A percentile compares a stretch with the other conserved stretches of the same genome.
These are phyloP conservation scores for Brenthis daphne DNA, from an alignment of 2,888 invertebrate species.

Conservation along the genomic window DNA sequence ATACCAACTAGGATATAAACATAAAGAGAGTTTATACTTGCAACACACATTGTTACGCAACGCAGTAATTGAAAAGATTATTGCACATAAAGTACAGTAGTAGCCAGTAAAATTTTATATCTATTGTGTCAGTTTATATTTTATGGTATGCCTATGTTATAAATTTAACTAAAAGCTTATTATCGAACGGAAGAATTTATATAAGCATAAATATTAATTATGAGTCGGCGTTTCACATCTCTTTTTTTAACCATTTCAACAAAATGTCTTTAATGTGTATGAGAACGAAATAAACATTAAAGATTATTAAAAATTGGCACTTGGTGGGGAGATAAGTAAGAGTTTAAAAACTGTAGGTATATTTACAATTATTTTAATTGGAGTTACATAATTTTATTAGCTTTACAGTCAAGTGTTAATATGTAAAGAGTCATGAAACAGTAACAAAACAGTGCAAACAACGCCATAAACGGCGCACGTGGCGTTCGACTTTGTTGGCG, in stretches of 20 bases:
- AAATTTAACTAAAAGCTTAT: slow-evolving; percentile 6
- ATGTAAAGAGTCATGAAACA: slow-evolving; percentile 39
- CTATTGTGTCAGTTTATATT: slow-evolving; percentile 8
- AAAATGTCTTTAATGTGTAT: slow-evolving; percentile 6
- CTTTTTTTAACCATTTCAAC: not conserved
- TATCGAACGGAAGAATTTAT: not conserved
- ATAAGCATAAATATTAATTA: not conserved
- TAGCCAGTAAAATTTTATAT: slow-evolving; percentile 21
- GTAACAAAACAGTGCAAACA: slow-evolving; percentile 39
- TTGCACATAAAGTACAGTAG: slow-evolving; percentile 27
- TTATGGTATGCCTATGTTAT: slow-evolving; percentile 1
- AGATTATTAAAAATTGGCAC: slow-evolving; percentile 3
- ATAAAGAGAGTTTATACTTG: slow-evolving; percentile 24
- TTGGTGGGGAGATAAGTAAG: slow-evolving; percentile 18
- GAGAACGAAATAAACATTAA: slow-evolving; percentile 14
- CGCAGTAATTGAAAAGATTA: slow-evolving; percentile 24
- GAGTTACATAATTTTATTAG: slow-evolving; percentile 21
- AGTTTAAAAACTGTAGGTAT: not conserved
- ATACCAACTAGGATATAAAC: slow-evolving; percentile 4
- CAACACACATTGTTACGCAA: slow-evolving; percentile 27
- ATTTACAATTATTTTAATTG: too few species aligned
- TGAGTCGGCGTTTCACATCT: slow-evolving; percentile 1
- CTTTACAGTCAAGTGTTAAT: slow-evolving; percentile 33
- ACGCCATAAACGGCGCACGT: slow-evolving; percentile 55
- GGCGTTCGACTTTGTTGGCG: slow-evolving; percentile 62